phyloP scores from a whole-genome alignment of 2,113 vertebrate species.

The Mellivora capensis region DNA sequence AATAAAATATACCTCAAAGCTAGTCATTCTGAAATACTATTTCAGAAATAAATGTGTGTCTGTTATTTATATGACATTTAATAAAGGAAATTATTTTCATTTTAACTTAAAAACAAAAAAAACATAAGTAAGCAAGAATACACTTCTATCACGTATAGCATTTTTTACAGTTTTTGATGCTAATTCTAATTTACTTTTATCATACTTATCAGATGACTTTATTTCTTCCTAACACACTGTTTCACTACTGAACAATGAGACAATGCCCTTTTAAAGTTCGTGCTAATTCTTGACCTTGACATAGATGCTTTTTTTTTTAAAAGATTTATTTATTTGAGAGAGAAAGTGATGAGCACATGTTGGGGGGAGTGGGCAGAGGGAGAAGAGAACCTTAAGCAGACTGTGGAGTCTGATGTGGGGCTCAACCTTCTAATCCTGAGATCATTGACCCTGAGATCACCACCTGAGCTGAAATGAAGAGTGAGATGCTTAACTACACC shows the following conservation, averaged over 20 bases:
- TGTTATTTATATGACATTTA: conserved; percentile 70
- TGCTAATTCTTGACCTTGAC: conserved; percentile 46
- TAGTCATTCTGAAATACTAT: conserved; percentile 57
- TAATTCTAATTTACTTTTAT: conserved; percentile 34
- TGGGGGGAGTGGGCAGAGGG: background rate
- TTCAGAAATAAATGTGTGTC: conserved; percentile 60
- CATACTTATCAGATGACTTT: conserved; percentile 33
- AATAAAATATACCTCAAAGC: conserved; percentile 9
- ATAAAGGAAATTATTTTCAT: conserved; percentile 19
- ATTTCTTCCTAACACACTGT: conserved; percentile 27
- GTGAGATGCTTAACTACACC: background rate
- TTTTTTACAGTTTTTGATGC: background rate
- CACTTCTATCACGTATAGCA: background rate
- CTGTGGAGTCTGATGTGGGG: background rate
- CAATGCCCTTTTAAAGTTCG: background rate
- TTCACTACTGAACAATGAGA: conserved; percentile 13
- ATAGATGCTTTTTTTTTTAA: background rate
- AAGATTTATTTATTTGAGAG: background rate
- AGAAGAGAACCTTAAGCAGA: background rate
- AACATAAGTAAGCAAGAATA: conserved; percentile 16
- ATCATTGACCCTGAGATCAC: background rate
- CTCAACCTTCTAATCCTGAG: background rate
- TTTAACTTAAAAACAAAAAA: conserved; percentile 11
- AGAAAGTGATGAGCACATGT: background rate
- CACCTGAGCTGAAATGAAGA: background rate